These are phyloP conservation scores for Eristalis arbustorum DNA, from an alignment of 2,888 invertebrate genomes.

Conservation along the genomic window DNA sequence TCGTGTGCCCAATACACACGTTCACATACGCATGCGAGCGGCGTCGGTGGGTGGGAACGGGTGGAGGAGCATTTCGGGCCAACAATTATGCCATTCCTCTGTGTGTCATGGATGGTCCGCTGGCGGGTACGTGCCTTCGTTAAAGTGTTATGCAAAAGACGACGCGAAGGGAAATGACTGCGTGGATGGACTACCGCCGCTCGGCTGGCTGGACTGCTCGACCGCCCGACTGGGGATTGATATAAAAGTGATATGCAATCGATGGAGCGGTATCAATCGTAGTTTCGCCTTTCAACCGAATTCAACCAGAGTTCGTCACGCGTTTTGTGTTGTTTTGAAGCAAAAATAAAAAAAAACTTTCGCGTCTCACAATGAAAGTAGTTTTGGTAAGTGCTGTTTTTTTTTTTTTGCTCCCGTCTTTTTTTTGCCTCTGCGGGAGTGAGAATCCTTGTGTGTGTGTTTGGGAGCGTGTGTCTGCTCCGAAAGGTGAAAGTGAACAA, in stretches of 20 bases:
- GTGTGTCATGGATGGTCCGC: slow-evolving; percentile 55
- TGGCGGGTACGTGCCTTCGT: slow-evolving; percentile 58
- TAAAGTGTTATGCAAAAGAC: slow-evolving; percentile 57
- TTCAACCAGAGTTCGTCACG: slow-evolving; percentile 18
- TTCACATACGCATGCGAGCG: not conserved
- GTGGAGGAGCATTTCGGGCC: slow-evolving; percentile 43
- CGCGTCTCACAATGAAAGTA: slow-evolving; percentile 57
- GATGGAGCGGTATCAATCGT: slow-evolving; percentile 59
- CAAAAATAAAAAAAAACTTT: slow-evolving; percentile 5
- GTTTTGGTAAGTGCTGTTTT: slow-evolving; percentile 68
- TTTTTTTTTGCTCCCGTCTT: not conserved
- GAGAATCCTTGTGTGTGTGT: not conserved
- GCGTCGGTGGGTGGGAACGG: not conserved
- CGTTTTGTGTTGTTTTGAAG: slow-evolving; percentile 17
- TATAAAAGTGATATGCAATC: slow-evolving; percentile 69
- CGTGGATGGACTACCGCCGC: not conserved
- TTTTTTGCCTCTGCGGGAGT: not conserved
- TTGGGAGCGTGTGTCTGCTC: not conserved
- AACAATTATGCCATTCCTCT: slow-evolving; percentile 65
- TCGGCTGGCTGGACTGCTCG: not conserved
- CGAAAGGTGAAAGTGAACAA: slow-evolving; percentile 17
- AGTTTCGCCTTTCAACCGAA: slow-evolving; percentile 52
- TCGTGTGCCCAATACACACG: slow-evolving; percentile 47
- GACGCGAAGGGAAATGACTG: slow-evolving; percentile 26
- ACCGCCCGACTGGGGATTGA: slow-evolving; percentile 35